Evolutionary conservation across 2,888 invertebrate species (phyloP).

Genomic region (Baccha elongata): DNA sequence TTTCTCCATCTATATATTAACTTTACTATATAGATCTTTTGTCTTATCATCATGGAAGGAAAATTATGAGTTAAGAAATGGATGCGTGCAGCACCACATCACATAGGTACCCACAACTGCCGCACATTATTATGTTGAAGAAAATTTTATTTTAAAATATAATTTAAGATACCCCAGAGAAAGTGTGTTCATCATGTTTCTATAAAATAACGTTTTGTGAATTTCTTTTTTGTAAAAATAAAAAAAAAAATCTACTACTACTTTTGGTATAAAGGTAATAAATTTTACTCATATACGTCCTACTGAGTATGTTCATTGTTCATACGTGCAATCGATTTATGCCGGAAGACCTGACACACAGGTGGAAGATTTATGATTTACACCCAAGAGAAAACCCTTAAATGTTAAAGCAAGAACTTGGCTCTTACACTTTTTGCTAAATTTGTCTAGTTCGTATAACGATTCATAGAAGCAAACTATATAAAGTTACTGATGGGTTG

Average conservation of each 20-base stretch:
- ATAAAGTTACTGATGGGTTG: neutral
- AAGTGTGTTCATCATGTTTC: conserved; percentile 37
- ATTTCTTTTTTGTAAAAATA: neutral
- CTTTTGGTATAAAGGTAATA: conserved; percentile 17
- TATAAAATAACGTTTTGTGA: conserved; percentile 1
- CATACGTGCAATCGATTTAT: conserved; percentile 33
- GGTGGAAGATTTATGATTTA: conserved; percentile 30
- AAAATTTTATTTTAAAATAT: conserved; percentile 63
- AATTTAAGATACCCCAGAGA: neutral
- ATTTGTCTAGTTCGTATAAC: conserved; percentile 25
- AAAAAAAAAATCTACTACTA: conserved; percentile 1
- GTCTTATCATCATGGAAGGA: conserved; percentile 28
- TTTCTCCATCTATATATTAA: neutral
- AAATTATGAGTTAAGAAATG: conserved; percentile 35
- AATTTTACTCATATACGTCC: conserved; percentile 17
- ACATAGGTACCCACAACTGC: neutral
- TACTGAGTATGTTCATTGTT: neutral
- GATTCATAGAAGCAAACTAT: conserved; percentile 13
- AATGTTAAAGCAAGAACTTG: conserved; percentile 5
- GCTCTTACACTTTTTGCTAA: neutral
- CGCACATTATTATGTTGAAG: conserved; percentile 32
- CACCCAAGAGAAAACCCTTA: neutral
- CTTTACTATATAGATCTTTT: conserved; percentile 8
- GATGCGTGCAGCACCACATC: conserved; percentile 18
- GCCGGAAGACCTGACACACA: neutral